Conservation (phyloP, 2,797 vertebrate species). For the Platalea minor region DNA sequence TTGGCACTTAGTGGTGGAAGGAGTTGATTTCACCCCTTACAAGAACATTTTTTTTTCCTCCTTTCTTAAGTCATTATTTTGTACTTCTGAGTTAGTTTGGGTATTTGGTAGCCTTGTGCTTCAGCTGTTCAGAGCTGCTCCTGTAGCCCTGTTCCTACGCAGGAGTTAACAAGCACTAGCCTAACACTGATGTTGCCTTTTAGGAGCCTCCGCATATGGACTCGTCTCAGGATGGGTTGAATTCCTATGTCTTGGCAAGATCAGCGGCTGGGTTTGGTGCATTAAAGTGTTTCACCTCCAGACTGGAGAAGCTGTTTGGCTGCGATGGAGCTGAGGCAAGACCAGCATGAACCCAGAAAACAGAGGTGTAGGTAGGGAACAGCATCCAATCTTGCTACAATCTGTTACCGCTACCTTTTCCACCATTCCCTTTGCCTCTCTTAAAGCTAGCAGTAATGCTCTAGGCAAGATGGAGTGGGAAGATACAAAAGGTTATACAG, state of each 20-base stretch:
- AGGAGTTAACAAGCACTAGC: not conserved
- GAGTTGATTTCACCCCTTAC: not conserved
- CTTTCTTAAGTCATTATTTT: not conserved
- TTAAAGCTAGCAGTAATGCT: not conserved
- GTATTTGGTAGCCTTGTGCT: not conserved
- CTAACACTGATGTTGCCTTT: not conserved
- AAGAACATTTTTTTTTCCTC: not conserved
- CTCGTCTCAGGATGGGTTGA: not conserved
- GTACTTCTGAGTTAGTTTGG: not conserved
- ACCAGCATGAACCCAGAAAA: not conserved
- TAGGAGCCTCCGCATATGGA: not conserved
- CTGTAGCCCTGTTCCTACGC: not conserved
- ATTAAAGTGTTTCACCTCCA: not conserved
- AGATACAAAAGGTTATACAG: not conserved
- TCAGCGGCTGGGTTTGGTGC: not conserved
- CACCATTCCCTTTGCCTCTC: not conserved
- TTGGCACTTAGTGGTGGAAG: not conserved
- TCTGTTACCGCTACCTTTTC: not conserved
- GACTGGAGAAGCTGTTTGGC: not conserved
- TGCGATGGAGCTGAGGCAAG: not conserved
- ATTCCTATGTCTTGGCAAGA: not conserved
- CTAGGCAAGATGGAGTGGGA: not conserved
- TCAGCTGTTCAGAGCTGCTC: not conserved
- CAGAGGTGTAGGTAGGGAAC: not conserved
- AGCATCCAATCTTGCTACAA: not conserved